These are phyloP conservation scores for Eupithecia inturbata DNA, from an alignment of 2,888 invertebrate species.

Conservation along the genomic window DNA sequence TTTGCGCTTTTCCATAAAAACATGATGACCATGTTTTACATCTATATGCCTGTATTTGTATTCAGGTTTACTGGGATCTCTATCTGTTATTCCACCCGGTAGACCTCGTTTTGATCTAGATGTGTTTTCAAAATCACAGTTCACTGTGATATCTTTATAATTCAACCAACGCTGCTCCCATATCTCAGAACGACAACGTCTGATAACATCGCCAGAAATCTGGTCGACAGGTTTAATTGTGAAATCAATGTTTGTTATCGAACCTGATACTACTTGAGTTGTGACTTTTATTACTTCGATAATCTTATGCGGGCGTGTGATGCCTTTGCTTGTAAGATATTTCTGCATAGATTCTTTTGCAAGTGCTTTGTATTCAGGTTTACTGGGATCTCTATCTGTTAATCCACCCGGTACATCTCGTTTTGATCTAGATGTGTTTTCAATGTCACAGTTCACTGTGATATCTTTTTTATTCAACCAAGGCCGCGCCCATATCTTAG, in stretches of 20 bases:
- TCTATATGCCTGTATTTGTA: constrained; percentile 37
- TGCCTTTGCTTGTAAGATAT: constrained; percentile 38
- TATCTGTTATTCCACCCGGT: constrained; percentile 1
- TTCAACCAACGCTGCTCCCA: constrained; percentile 46
- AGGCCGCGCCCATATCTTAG: constrained; percentile 46
- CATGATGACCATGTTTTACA: constrained; percentile 24
- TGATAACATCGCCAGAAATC: constrained; percentile 31
- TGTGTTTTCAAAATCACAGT: constrained; percentile 34
- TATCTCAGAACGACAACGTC: constrained; percentile 48
- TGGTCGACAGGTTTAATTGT: constrained; percentile 31
- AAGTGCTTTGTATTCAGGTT: constrained; percentile 43
- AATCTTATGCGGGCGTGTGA: constrained; percentile 30
- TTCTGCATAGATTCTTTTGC: constrained; percentile 49
- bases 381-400: constrained; percentile 38
- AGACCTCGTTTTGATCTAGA: too few species aligned
- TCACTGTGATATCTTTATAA: constrained; percentile 43
- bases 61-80: constrained; percentile 43
- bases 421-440: background rate
- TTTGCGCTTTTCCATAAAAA: constrained; percentile 4
- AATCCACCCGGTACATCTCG: too few species aligned
- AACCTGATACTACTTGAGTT: constrained; percentile 50
- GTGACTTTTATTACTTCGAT: constrained; percentile 42
- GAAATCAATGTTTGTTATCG: constrained; percentile 46
- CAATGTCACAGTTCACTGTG: constrained; percentile 40
- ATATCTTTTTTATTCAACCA: constrained; percentile 47